Evolutionary conservation across 2,888 invertebrate species (phyloP), one percentile per base, ranked within the genome.

Genomic region (Cephus spinipes): DNA sequence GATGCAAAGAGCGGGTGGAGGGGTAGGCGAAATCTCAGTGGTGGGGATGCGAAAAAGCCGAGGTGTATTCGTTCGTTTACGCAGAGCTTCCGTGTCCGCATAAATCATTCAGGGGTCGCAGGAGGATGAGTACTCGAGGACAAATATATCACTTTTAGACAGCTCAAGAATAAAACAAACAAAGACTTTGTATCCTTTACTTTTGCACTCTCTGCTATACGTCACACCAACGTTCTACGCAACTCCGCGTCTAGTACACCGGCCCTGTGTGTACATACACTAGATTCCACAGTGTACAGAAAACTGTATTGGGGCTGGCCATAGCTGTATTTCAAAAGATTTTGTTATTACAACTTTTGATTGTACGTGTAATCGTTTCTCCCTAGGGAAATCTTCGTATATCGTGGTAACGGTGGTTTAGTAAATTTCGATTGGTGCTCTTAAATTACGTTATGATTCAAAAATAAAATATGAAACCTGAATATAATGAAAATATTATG

Each of bases 121-220:
- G 36, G 76, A 69, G 69, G 32, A 71, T 78, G 68, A 69, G 75
- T 73, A 71, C 68, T 74, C 32, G 79, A 83, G 81, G 79, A 80
- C 81, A 80, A 79, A 86, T 85, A 83, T 81, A 84, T 85, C 84
- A 83, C 73, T 75, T 83, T 79, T 76, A 76, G 81, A 83, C 85
- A 81, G 79, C 79, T 84, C 78, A 82, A 80, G 82, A 82, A 85
- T 85, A 84, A 84, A 82, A 80, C 80, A 83, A 84, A 83, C 81
- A 82, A 83, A 35, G 55, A 55, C 23, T 15, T 55, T 9, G 55
- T 9, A 55, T 55, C 55, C 23, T 55, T 55, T 55, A 55, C 55
- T 23, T 23, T 55, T 55, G 55, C 55, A 55, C 23, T 55, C 55
- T 23, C 9, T 15, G 9, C 23, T 55, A 55, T 55, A 55, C 55